These are phyloP conservation scores for Burhinus oedicnemus DNA, from an alignment of 2,113 vertebrate genomes.

Conservation along the genomic window DNA sequence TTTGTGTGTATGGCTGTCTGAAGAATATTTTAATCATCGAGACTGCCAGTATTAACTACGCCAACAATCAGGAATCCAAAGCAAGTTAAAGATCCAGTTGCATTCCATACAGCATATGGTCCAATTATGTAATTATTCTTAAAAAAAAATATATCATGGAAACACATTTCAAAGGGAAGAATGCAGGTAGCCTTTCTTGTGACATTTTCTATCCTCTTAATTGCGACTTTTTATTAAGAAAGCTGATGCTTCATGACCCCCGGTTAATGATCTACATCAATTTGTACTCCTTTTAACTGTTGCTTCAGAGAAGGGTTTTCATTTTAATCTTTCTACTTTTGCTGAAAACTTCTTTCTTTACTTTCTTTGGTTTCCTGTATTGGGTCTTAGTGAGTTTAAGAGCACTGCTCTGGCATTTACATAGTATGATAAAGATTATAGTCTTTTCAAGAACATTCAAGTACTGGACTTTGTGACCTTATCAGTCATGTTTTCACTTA, in stretches of 20 bases:
- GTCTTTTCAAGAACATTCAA: conserved; percentile 26
- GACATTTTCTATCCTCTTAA: conserved; percentile 12
- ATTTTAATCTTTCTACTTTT: neutral
- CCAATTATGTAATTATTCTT: conserved; percentile 38
- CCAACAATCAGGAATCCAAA: neutral
- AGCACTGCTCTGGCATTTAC: conserved; percentile 5
- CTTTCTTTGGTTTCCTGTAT: neutral
- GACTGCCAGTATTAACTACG: neutral
- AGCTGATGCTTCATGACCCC: neutral
- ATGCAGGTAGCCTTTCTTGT: neutral
- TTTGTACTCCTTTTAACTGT: neutral
- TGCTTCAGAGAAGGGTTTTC: neutral
- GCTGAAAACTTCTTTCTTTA: neutral
- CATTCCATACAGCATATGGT: neutral
- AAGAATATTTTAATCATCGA: neutral
- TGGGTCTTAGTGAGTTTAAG: neutral
- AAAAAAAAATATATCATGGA: neutral
- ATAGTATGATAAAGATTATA: conserved; percentile 30
- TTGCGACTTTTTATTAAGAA: neutral
- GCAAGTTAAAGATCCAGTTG: neutral
- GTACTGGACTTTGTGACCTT: conserved; percentile 49
- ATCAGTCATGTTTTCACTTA: conserved; percentile 42
- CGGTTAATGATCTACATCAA: neutral
- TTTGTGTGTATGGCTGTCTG: neutral
- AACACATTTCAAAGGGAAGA: neutral